These are phyloP conservation scores for Eumaeus atala DNA, from an alignment of 1,140 invertebrate species.

Conservation along the genomic window DNA sequence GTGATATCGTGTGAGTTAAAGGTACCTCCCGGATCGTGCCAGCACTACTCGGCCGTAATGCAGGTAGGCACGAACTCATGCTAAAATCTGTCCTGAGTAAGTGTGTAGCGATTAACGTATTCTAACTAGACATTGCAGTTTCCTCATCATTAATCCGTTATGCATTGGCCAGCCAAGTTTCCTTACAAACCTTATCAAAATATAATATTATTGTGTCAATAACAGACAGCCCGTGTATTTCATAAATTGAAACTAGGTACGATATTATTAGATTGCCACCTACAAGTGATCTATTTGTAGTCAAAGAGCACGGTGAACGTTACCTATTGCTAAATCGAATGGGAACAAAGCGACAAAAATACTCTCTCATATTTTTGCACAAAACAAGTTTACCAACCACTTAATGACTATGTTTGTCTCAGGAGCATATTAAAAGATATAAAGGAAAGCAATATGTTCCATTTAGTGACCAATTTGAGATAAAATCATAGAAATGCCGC, in stretches of 20 bases:
- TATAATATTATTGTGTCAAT: no score
- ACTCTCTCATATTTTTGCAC: not conserved
- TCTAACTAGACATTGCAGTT: not conserved
- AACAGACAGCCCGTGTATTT: not conserved
- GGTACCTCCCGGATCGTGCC: no score
- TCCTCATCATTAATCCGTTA: not conserved
- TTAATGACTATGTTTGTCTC: no score
- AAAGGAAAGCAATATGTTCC: no score
- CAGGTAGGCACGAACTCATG: no score
- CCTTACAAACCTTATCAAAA: not conserved
- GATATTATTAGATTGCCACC: conserved; percentile 9
- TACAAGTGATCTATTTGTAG: conserved; percentile 8
- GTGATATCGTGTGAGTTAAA: no score
- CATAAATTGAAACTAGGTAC: not conserved
- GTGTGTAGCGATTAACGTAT: not conserved
- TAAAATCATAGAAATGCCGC: no score
- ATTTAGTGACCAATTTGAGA: no score
- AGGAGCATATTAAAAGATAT: no score
- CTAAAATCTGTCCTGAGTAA: no score
- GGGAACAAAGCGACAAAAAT: conserved; percentile 1
- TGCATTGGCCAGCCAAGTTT: not conserved
- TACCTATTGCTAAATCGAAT: conserved; percentile 8
- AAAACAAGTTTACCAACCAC: no score
- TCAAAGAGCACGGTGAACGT: conserved; percentile 1
- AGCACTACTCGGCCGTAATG: no score